Evolutionary conservation across 2,888 invertebrate genomes (phyloP).

Genomic region (Xestia sexstrigata): DNA sequence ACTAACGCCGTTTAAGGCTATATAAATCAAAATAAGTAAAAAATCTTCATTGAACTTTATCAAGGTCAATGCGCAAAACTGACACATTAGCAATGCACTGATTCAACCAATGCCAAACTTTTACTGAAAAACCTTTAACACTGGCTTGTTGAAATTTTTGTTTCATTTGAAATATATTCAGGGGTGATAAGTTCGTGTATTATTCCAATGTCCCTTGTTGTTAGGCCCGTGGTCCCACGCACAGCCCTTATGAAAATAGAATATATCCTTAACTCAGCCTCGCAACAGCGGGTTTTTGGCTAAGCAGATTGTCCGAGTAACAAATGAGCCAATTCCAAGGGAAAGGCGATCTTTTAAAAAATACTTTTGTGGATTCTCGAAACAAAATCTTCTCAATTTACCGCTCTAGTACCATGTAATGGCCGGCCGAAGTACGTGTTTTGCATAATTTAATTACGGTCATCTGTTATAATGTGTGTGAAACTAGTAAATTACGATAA

Average conservation of each 20-base stretch:
- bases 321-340: conserved; percentile 76
- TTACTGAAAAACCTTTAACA: conserved; percentile 18
- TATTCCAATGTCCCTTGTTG: conserved; percentile 52
- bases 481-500: conserved; percentile 48
- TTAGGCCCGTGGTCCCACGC: conserved; percentile 36
- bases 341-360: conserved; percentile 70
- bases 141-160: conserved; percentile 14
- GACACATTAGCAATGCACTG: conserved; percentile 17
- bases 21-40: conserved; percentile 22
- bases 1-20: neutral
- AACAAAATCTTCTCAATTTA: conserved; percentile 66
- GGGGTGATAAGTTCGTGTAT: conserved; percentile 45
- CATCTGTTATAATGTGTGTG: conserved; percentile 47
- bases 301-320: conserved; percentile 73
- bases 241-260: conserved; percentile 65
- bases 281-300: conserved; percentile 57
- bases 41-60: conserved; percentile 33
- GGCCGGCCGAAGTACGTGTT: conserved; percentile 60
- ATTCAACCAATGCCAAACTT: neutral
- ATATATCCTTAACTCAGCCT: conserved; percentile 58
- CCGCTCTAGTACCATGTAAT: conserved; percentile 61
- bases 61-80: conserved; percentile 13
- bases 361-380: conserved; percentile 60
- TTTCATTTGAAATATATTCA: conserved; percentile 48
- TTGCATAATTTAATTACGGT: conserved; percentile 66